Evolutionary conservation across 2,113 vertebrate species (phyloP), one percentile per base, ranked within the genome.

Genomic region (Podocnemis expansa): DNA sequence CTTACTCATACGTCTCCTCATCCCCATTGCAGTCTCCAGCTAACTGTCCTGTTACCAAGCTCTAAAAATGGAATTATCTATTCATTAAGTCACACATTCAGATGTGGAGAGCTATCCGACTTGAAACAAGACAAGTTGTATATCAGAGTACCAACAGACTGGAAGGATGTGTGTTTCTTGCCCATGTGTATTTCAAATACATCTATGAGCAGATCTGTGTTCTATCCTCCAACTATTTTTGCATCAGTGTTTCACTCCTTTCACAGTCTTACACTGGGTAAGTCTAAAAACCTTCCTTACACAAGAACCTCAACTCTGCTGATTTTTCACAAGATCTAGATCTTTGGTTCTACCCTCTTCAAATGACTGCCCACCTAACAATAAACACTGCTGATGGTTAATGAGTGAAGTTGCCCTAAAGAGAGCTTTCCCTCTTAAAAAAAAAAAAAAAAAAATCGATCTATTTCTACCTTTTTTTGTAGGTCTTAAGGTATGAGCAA

Each of bases 161-260:
- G 54, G 41, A 41, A 84, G 49, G 70, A 80, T 55, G 4, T 31
- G 3, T 17, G 16, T 19, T 67, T 17, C n/a, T 47, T 52, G 22
- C 1, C 0, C 0, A 10, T 8, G 7, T 1, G 27, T 56, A 78
- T 38, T 76, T 83, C 49, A 38, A 78, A 13, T 2, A 5, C 81
- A 56, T 8, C 63, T 14, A 67, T 7, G n/a, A 38, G 13, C 58
- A 60, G n/a, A 70, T 70, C 19, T 67, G 34, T 38, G n/a, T 70
- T 70, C 38, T 14, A 94, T 82, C 43, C 43, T 17, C 73, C 25
- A 70, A 45, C 31, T 51, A 49, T 5, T 80, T 67, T 51, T 16
- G 73, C 80, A 58, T n/a, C 41, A 55, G 58, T 87, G 31, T 0
- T 19, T 51, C 45, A 76, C 43, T 10, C 70, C 70, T 75, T 76